phyloP scores from a whole-genome alignment of 2,113 vertebrate species.

The Dermatemys mawii region DNA sequence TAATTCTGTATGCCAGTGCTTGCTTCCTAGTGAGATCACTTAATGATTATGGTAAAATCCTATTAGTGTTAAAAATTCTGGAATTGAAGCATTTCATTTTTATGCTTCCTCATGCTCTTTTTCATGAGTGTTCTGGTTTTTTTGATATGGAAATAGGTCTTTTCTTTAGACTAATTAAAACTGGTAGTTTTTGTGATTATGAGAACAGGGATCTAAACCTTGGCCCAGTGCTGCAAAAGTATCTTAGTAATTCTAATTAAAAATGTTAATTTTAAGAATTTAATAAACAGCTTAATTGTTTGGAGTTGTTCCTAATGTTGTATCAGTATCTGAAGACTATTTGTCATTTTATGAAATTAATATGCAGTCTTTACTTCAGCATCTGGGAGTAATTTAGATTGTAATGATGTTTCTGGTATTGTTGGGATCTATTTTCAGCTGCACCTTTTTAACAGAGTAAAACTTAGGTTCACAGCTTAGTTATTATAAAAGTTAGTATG shows the following conservation, averaged over 20 bases:
- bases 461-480: neutral
- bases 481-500: neutral
- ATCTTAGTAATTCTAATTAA: constrained; percentile 10
- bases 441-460: neutral
- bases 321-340: neutral
- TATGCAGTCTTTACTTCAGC: neutral
- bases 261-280: neutral
- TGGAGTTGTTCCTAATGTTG: neutral
- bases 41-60: neutral
- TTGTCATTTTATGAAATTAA: constrained; percentile 8
- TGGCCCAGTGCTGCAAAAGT: neutral
- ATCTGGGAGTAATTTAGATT: constrained; percentile 41
- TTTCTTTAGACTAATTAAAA: neutral
- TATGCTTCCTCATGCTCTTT: neutral
- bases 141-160: neutral
- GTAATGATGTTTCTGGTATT: neutral
- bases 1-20: neutral
- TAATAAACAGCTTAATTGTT: constrained; percentile 19
- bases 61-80: neutral
- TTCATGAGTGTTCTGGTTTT: neutral
- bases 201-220: neutral
- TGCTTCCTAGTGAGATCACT: neutral
- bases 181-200: rapidly evolving
- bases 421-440: neutral
- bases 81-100: neutral